Evolutionary conservation across 2,888 invertebrate species (phyloP).

Genomic region (Thalpophila matura): DNA sequence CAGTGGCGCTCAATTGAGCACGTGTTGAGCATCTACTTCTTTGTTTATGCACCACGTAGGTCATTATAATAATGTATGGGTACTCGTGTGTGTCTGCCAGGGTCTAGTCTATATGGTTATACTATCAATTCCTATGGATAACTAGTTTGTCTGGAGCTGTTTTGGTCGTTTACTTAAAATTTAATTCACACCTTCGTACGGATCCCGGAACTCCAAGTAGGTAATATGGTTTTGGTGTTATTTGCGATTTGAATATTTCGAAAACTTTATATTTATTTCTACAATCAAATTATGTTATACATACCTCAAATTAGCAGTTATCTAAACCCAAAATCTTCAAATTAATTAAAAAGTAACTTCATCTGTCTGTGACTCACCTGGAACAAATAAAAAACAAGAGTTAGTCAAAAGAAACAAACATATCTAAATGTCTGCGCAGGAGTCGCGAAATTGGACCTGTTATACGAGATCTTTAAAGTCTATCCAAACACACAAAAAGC

Average conservation of each 20-base stretch:
- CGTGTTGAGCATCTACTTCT: slow-evolving; percentile 58
- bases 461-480: slow-evolving; percentile 38
- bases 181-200: slow-evolving; percentile 37
- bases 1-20: slow-evolving; percentile 57
- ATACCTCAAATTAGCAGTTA: slow-evolving; percentile 31
- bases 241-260: neutral
- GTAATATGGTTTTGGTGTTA: slow-evolving; percentile 12
- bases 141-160: slow-evolving; percentile 40
- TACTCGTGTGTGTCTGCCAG: slow-evolving; percentile 26
- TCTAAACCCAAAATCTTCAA: slow-evolving; percentile 11
- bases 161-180: slow-evolving; percentile 46
- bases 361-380: slow-evolving; percentile 68
- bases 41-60: slow-evolving; percentile 51
- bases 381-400: slow-evolving; percentile 66
- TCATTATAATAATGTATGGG: slow-evolving; percentile 45
- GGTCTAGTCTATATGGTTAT: slow-evolving; percentile 28
- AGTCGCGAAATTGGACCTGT: slow-evolving; percentile 51
- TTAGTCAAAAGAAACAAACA: slow-evolving; percentile 50
- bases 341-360: slow-evolving; percentile 9
- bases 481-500: slow-evolving; percentile 53
- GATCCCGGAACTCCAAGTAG: slow-evolving; percentile 44
- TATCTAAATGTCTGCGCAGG: slow-evolving; percentile 26
- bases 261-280: neutral
- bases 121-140: neutral
- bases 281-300: neutral